phyloP scores from a whole-genome alignment of 2,113 vertebrate genomes.

The Rissa tridactyla region DNA sequence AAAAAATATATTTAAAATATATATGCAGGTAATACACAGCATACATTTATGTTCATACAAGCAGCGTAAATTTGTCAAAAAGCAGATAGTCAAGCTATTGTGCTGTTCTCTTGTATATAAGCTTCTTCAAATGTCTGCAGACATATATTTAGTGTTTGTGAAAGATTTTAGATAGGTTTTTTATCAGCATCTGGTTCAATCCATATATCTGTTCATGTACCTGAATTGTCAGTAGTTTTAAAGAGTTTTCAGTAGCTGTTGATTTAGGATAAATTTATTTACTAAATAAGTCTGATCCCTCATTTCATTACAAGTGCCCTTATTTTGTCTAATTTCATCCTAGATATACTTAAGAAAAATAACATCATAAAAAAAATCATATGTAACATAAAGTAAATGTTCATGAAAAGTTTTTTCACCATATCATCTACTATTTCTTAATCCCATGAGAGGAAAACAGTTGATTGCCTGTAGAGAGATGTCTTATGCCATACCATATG shows the following conservation, averaged over 20 bases:
- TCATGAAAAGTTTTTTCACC: neutral
- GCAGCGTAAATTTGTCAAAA: neutral
- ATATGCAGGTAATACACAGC: neutral
- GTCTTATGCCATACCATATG: neutral
- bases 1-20: neutral
- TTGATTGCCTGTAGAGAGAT: neutral
- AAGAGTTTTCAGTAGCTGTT: neutral
- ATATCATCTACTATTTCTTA: neutral
- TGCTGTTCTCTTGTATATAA: neutral
- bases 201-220: neutral
- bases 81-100: neutral
- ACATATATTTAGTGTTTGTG: neutral
- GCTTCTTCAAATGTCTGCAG: neutral
- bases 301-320: neutral
- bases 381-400: neutral
- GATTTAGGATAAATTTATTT: neutral
- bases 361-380: neutral
- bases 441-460: neutral
- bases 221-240: neutral
- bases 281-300: neutral
- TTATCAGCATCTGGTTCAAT: neutral
- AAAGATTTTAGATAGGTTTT: neutral
- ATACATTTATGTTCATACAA: neutral
- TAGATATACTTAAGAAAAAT: neutral
- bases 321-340: neutral